Percentiles rank a stretch among this genome's conserved stretches.
phyloP scores from a whole-genome alignment of 2,113 vertebrate genomes.

The Myrmecobius fasciatus region DNA sequence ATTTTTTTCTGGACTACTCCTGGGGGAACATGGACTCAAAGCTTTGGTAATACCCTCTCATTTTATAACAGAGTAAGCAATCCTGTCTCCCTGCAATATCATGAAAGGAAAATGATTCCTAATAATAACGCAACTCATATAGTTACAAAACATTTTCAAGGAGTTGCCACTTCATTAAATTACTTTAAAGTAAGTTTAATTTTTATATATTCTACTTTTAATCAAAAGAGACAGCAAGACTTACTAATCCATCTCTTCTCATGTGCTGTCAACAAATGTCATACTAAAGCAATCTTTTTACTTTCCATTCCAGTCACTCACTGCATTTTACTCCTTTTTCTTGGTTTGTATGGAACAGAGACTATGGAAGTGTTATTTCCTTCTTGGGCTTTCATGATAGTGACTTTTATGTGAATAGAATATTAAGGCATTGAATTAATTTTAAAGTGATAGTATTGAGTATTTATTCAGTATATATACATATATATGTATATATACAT shows the following conservation, averaged over 20 bases:
- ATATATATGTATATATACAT: too few species aligned
- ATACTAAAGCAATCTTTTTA: background rate
- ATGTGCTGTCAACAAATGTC: background rate
- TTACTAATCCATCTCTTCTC: background rate
- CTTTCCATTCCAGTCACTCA: background rate
- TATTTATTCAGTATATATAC: background rate
- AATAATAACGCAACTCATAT: too few species aligned
- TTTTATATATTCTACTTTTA: background rate
- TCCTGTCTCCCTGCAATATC: background rate
- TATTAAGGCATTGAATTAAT: background rate
- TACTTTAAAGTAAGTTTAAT: background rate
- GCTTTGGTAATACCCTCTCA: constrained; percentile 17
- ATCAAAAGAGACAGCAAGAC: background rate
- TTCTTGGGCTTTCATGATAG: background rate
- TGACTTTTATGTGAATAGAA: background rate
- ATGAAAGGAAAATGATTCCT: background rate
- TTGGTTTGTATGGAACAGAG: constrained; percentile 2
- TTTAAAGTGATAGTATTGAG: background rate
- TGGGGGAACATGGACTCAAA: constrained; percentile 35
- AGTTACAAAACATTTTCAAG: background rate
- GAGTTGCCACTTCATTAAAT: background rate
- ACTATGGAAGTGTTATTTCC: background rate
- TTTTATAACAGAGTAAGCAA: constrained; percentile 41
- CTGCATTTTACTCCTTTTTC: background rate
- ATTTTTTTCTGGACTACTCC: constrained; percentile 45